Evolutionary conservation across 2,113 vertebrate species (phyloP), one percentile per base, ranked within the genome.

Genomic region (Nothobranchius kuhntae): DNA sequence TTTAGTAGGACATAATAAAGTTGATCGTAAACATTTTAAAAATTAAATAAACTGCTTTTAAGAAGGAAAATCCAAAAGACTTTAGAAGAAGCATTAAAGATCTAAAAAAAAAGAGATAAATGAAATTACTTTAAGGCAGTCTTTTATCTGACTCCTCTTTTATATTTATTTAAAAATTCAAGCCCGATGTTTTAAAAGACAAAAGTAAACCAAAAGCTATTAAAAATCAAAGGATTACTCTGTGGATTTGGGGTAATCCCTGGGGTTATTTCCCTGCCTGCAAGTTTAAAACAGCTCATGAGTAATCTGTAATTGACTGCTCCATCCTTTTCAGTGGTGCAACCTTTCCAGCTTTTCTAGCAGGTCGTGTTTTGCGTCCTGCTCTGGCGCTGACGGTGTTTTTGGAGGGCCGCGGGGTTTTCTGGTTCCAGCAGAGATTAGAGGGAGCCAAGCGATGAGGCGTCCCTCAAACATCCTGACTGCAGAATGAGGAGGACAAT

Each of bases 401-500:
- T 75, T 85, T 52, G 1, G 38, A 59, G 73, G 80, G 71, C 73
- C 53, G 6, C 79, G 40, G 62, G 83, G 70, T 56, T 85, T 74
- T 66, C 38, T 46, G 66, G 71, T 83, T 89, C 86, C 88, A 87
- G 72, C 80, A 61, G 81, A 88, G 88, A 90, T 91, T 86, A 91
- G 86, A 82, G 76, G 42, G 70, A 82, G 85, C 78, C 84, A 78
- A 81, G 80, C 77, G 57, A 77, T 84, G 82, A 89, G 82, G 78
- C 75, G 70, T 60, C 81, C 73, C 74, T 83, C 80, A 86, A 85
- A 90, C 87, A 90, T 89, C 76, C 84, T 85, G 87, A 73, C 77
- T 67, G 53, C 68, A 81, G 80, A 80, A 65, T 80, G 69, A 65
- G 67, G 68, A 68, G 87, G 80, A 90, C 89, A 90, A 90, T 89